phyloP scores from a whole-genome alignment of 2,113 vertebrate genomes.

The Oreochromis aureus region DNA sequence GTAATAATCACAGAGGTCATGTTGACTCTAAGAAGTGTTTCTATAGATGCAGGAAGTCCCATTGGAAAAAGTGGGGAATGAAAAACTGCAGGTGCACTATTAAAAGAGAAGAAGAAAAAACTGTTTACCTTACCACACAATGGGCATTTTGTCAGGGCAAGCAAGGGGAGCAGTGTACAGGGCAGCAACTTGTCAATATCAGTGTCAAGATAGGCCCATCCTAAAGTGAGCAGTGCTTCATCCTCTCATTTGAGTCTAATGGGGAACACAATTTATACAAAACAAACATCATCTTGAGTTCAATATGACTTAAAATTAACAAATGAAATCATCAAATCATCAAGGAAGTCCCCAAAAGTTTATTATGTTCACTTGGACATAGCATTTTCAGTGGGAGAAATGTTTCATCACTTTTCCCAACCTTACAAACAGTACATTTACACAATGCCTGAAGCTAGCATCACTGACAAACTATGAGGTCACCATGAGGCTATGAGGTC shows the following conservation, averaged over 20 bases:
- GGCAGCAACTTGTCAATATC: neutral
- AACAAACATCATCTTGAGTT: neutral
- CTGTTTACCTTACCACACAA: neutral
- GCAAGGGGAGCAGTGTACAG: neutral
- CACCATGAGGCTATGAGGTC: neutral
- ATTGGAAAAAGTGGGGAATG: constrained; percentile 30
- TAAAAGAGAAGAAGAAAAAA: neutral
- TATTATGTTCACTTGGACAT: neutral
- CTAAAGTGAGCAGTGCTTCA: neutral
- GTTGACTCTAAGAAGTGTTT: constrained; percentile 9
- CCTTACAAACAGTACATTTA: neutral
- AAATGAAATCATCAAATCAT: neutral
- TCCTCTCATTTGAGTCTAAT: neutral
- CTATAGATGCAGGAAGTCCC: neutral
- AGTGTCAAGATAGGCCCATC: neutral
- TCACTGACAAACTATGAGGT: neutral
- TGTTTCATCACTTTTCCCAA: neutral
- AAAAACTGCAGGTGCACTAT: constrained; percentile 45
- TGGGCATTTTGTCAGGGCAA: neutral
- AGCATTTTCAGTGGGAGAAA: neutral
- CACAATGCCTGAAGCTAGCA: neutral
- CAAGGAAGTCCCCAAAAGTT: neutral
- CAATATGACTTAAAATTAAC: neutral
- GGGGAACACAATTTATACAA: neutral
- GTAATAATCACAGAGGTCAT: constrained; percentile 26